Evolutionary conservation across 2,888 invertebrate species (phyloP).

Genomic region (Pheosia gnoma): DNA sequence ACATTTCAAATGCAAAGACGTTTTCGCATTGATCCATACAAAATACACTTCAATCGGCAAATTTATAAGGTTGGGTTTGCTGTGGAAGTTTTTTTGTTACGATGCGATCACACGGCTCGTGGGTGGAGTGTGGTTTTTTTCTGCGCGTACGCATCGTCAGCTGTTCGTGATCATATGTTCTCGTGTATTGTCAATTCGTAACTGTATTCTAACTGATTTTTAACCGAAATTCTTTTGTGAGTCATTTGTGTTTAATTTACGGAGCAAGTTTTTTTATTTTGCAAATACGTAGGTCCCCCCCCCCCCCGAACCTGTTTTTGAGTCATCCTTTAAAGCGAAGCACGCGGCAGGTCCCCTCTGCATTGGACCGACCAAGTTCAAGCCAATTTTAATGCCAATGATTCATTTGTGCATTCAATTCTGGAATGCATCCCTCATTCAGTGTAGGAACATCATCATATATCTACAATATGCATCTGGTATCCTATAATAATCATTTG

Average conservation of each 20-base stretch:
- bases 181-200: conserved; percentile 47
- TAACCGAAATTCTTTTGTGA: conserved; percentile 52
- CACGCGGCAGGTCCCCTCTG: too few species aligned
- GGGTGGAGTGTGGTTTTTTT: conserved; percentile 49
- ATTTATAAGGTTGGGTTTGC: neutral
- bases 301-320: neutral
- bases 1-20: neutral
- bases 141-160: conserved; percentile 59
- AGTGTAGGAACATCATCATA: too few species aligned
- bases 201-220: conserved; percentile 74
- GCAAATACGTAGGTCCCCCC: neutral
- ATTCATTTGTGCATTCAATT: too few species aligned
- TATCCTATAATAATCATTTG: too few species aligned
- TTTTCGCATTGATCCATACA: neutral
- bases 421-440: too few species aligned
- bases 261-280: neutral
- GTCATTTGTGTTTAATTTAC: neutral
- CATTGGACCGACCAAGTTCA: too few species aligned
- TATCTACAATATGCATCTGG: too few species aligned
- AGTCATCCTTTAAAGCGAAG: neutral
- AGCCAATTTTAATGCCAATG: too few species aligned
- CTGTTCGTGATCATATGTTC: conserved; percentile 72
- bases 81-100: conserved; percentile 4
- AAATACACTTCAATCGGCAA: neutral
- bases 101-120: conserved; percentile 22